phyloP scores from a whole-genome alignment of 2,888 invertebrate species.

The Acrobasis consociella region DNA sequence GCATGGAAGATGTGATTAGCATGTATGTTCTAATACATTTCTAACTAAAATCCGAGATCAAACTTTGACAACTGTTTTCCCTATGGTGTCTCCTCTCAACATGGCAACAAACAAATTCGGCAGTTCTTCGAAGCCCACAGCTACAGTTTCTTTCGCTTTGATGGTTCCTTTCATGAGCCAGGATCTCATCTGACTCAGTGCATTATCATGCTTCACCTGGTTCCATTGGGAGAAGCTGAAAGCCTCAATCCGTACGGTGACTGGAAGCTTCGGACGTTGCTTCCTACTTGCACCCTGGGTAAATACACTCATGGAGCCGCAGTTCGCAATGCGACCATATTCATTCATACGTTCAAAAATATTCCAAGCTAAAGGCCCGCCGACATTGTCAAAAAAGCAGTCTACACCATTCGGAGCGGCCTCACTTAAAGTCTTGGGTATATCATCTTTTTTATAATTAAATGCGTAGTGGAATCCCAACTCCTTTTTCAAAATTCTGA shows the following conservation, averaged over 20 bases:
- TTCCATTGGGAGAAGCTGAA: constrained; percentile 54
- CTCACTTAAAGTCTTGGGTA: constrained; percentile 70
- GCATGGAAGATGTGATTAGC: no score
- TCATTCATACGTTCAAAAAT: constrained; percentile 82
- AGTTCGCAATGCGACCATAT: constrained; percentile 82
- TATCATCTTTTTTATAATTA: constrained; percentile 84
- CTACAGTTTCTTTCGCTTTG: constrained; percentile 49
- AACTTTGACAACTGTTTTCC: constrained; percentile 49
- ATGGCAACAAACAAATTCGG: constrained; percentile 44
- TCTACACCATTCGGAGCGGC: constrained; percentile 85
- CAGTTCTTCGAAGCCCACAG: constrained; percentile 50
- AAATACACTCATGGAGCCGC: constrained; percentile 84
- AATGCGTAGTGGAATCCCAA: constrained; percentile 85
- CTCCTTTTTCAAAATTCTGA: constrained; percentile 81
- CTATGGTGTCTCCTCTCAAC: constrained; percentile 45
- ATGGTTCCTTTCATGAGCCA: constrained; percentile 48
- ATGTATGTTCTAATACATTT: no score
- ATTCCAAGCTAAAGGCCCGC: constrained; percentile 80
- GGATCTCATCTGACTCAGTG: constrained; percentile 41
- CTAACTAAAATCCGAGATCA: constrained; percentile 29
- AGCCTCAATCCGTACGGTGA: constrained; percentile 38
- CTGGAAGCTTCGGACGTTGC: constrained; percentile 29
- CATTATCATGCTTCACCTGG: constrained; percentile 40
- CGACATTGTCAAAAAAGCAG: constrained; percentile 88
- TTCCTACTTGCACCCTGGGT: constrained; percentile 27